These are phyloP conservation scores for Crocidura indochinensis DNA, from an alignment of 2,797 vertebrate species.

Conservation along the genomic window DNA sequence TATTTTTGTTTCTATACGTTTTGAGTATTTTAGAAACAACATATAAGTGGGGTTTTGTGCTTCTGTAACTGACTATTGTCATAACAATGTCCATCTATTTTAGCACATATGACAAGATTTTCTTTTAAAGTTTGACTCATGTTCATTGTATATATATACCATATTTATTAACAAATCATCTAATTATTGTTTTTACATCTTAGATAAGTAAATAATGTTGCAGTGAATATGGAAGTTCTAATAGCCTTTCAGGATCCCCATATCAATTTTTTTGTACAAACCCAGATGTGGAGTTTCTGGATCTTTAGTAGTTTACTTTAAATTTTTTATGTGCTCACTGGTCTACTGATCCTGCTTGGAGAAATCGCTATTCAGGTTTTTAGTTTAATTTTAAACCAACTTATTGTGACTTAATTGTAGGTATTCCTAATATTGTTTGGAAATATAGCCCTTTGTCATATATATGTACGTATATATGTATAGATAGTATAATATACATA, in stretches of 20 bases:
- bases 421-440: background rate
- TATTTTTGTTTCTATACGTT: too few relatives aligned
- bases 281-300: background rate
- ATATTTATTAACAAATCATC: background rate
- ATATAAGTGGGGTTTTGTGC: too few relatives aligned
- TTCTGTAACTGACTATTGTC: too few relatives aligned
- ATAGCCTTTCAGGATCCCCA: background rate
- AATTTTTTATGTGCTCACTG: too few relatives aligned
- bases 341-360: background rate
- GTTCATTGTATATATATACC: background rate
- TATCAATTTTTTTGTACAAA: background rate
- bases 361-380: background rate
- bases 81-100: too few relatives aligned
- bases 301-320: too few relatives aligned
- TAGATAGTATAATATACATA: too few relatives aligned
- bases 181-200: background rate
- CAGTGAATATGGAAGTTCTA: background rate
- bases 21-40: too few relatives aligned
- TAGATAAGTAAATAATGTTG: background rate
- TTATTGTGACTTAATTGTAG: constrained; percentile 1
- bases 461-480: background rate
- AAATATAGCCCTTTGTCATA: constrained; percentile 15
- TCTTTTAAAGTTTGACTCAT: background rate
- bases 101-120: background rate
- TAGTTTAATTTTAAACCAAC: background rate